These are phyloP conservation scores for Drosophila kohkoa DNA, from an alignment of 1,140 invertebrate species.

Conservation along the genomic window DNA sequence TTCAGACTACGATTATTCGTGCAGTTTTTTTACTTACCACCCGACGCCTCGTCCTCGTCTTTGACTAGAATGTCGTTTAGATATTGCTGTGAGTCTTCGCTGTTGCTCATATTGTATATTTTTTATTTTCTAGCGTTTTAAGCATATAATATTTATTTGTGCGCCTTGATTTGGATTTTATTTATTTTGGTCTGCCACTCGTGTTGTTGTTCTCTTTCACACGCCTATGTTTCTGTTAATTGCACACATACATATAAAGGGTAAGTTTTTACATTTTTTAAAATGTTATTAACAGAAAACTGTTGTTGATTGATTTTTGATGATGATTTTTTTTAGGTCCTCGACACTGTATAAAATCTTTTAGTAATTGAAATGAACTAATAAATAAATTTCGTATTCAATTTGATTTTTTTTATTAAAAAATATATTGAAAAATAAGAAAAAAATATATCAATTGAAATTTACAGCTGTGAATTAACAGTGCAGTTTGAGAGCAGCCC, in stretches of 20 bases:
- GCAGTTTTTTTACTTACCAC: conserved; percentile 47
- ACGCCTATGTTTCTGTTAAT: neutral
- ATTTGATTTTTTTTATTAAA: neutral
- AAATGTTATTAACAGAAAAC: conserved; percentile 31
- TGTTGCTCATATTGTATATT: conserved; percentile 71
- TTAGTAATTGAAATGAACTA: too few relatives aligned
- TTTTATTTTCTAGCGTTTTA: conserved; percentile 7
- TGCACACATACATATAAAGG: conserved; percentile 8
- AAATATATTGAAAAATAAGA: too few relatives aligned
- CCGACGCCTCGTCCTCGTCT: conserved; percentile 74
- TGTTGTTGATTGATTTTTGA: neutral
- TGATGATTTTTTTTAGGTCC: too few relatives aligned
- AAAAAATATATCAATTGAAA: neutral
- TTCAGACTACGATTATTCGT: neutral
- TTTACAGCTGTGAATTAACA: neutral
- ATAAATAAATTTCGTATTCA: too few relatives aligned
- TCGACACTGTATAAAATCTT: too few relatives aligned
- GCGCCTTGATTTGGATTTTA: neutral
- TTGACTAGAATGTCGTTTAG: conserved; percentile 69
- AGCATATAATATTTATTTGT: conserved; percentile 10
- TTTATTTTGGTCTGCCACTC: conserved; percentile 16
- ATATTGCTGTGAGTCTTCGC: conserved; percentile 78
- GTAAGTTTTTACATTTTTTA: conserved; percentile 1
- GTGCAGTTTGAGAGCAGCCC: neutral
- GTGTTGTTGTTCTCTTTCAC: conserved; percentile 20